Base-by-base conservation (phyloP, 2,797 vertebrate species). In the Champsocephalus esox region DNA sequence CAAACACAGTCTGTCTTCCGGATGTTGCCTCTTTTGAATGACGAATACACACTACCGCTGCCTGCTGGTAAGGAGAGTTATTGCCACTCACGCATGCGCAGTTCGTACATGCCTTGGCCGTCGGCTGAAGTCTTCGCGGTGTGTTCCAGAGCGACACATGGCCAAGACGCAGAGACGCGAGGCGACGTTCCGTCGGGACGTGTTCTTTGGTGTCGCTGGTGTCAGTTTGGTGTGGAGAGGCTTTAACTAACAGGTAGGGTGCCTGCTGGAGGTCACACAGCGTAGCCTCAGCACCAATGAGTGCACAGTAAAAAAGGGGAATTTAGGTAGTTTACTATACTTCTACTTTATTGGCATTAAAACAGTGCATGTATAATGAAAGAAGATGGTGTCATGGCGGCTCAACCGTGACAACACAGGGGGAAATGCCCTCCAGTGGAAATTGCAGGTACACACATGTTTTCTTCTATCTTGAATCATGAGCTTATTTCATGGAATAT, bases 401-500 rank as follows among this genome's bases (percentile, higher is more conserved):
- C 54, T 21, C 11, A 66, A 10, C 56, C 66, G 51, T 16, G 34
- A 55, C 32, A 61, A 46, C 28, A 63, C 10, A 17, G 50, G 48
- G 41, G 58, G 16, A 63, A 5, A 19, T 55, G 56, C 72, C 81
- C 68, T 73, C 83, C 84, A 46, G 76, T 81, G 85, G 78, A 70
- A 3, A 21, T 19, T 13, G 13, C 4, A 34, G n/a, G 45, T 65
- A 83, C 19, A 70, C 44, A n/a, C 8, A 0, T 44, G 3, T 56
- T 19, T 5, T 28, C 21, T 45, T n/a, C 3, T 63, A 41, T 43
- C 34, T 51, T 17, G 62, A 10, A 21, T 74, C 45, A 51, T 48
- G 44, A 65, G 19, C 10, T 24, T n/a, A 48, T 34, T 48, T 16
- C 5, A 38, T n/a, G 13, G 1, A 48, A 44, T 55, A 45, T 52